These are phyloP conservation scores for Orthosia gracilis DNA, from an alignment of 2,888 invertebrate genomes.

Conservation along the genomic window DNA sequence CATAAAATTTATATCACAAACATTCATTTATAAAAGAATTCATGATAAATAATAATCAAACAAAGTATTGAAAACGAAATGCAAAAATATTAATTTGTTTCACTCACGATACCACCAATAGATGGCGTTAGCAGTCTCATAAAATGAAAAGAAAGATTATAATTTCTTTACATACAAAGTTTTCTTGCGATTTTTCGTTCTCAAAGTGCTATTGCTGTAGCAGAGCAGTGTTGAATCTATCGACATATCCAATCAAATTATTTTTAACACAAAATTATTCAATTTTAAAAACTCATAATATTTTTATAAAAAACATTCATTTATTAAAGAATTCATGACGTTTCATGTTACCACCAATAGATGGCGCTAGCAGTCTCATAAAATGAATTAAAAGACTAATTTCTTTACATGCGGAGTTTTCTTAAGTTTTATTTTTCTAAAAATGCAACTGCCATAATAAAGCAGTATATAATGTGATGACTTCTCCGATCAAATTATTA, in stretches of 20 bases:
- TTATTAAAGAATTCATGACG: not conserved
- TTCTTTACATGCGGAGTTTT: not conserved
- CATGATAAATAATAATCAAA: not conserved
- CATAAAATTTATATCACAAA: not conserved
- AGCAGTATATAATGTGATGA: constrained; percentile 18
- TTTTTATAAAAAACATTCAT: not conserved
- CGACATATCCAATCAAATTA: not conserved
- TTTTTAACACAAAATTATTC: rapidly evolving
- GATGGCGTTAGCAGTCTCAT: constrained; percentile 46
- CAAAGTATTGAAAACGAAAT: not conserved
- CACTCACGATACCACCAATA: constrained; percentile 6
- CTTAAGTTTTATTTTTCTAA: constrained; percentile 15
- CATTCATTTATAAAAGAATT: not conserved
- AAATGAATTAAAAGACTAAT: not conserved
- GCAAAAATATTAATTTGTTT: not conserved
- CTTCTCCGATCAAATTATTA: not conserved
- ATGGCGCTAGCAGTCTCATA: constrained; percentile 42
- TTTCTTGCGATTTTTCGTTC: constrained; percentile 10
- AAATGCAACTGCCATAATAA: constrained; percentile 13
- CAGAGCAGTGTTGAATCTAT: constrained; percentile 13
- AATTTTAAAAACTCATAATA: not conserved
- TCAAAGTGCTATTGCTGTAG: constrained; percentile 21
- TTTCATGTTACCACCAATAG: constrained; percentile 15
- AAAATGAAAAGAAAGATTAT: not conserved
- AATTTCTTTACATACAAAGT: not conserved